Evolutionary conservation across 2,113 vertebrate genomes (phyloP), one percentile per base, ranked within the genome.

Genomic region (Solea solea): DNA sequence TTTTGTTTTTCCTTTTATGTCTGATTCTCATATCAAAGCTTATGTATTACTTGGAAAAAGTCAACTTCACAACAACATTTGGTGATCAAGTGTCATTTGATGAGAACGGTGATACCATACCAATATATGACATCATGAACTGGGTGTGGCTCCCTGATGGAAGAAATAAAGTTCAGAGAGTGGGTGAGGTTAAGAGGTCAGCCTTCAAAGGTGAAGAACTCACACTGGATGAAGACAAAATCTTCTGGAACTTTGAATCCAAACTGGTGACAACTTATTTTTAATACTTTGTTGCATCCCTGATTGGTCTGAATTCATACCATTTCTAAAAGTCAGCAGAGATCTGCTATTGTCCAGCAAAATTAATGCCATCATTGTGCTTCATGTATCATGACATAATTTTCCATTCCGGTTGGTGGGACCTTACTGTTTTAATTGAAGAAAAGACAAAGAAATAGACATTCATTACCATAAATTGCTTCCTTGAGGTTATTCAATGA

Each of bases 81-180:
- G 91, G 90, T 27, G 92, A 93, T 65, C 73, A 74, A 27, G 86
- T 93, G n/a, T 89, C 86, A 9, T 93, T 93, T 81, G 88, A 92
- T 55, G 62, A 89, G 11, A 91, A 93, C 44, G 92, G 92, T 2
- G 88, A 93, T 76, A 87, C 78, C 10, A 48, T 91, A 62, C 87
- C 90, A 49, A 89, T 91, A 7, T 93, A 93, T 63, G 92, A 93
- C 58, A 63, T 93, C 21, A 76, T 93, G 85, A 93, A 92, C 82
- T 93, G 92, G 92, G 52, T 76, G 60, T 81, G 61, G 78, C 82
- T 85, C 40, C 64, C 74, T 9, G 83, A 89, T 64, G 89, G 89
- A 34, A 56, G 53, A 12, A 78, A 72, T 1, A 56, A 76, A 57
- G 58, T 90, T 34, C 70, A 81, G 21, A 89, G 45, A 61, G 81